Base-by-base conservation (phyloP, 2,888 invertebrate genomes). In the Thereva unica region DNA sequence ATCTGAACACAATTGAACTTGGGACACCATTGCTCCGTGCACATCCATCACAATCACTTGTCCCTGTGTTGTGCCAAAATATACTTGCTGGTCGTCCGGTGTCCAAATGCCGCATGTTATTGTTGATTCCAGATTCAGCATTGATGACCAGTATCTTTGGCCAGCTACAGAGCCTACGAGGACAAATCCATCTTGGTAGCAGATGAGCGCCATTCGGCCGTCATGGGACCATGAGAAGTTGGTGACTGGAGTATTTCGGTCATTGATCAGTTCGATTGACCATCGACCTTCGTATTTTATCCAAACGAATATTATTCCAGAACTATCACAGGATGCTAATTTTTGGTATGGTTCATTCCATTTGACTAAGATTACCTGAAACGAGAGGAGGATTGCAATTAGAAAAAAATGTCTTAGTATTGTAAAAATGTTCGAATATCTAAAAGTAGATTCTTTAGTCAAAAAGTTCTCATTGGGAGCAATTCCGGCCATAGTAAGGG, bases 331-430 rank as follows among this genome's bases (percentile, higher is more conserved):
- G 4, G 97, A 96, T 5, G 97, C 97, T 73, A 98, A 83, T 82
- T 98, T 97, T 83, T 97, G 96, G 80, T 97, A 97, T 0, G 96
- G 95, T 79, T 95, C 95, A 83, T 98, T 98, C 98, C 98, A 98
- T 83, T 95, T 93, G 42, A 97, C 97, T 67, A 97, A 84, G 73
- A 93, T 93, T 67, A 95, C 93, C 95, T 95, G 82, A 41, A 74
- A 77, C 50, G 3, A 47, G 4, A 64, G 42, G 4, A 8, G 10
- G 34, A 10, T 12, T 34, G 23, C 23, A 2, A n/a, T 23, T 23
- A 23, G 23, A 23, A 23, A 23, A n/a, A 23, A 23, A 23, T 23
- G 1, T 23, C 23, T 23, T 23, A 23, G 23, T 23, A 23, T 2
- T 23, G 23, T 23, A 23, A 23, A 23, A n/a, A n/a, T n/a, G n/a